A percentile compares a stretch with the other conserved stretches of the same genome.
Evolutionary conservation across 2,888 invertebrate genomes (phyloP).

Genomic region (Acanthosoma haemorrhoidale): DNA sequence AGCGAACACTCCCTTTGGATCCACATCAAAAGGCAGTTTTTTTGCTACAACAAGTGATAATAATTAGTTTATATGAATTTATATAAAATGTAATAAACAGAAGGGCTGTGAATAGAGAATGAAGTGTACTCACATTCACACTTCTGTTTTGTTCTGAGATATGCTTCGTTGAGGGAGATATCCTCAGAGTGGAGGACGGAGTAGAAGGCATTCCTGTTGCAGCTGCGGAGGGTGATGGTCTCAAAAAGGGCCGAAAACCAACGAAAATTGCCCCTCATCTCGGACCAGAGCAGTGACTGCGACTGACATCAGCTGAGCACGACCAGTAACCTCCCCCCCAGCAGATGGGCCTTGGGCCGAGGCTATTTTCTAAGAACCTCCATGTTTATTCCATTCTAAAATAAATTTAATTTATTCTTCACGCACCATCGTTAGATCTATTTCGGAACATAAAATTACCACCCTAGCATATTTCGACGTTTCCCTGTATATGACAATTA

Average conservation of each 20-base stretch:
- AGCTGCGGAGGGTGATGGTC: not conserved
- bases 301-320: not conserved
- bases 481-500: too few species aligned
- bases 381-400: not conserved
- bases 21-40: slow-evolving; percentile 80
- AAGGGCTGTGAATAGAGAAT: not conserved
- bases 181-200: slow-evolving; percentile 7
- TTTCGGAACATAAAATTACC: too few species aligned
- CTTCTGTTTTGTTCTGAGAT: slow-evolving; percentile 60
- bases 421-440: too few species aligned
- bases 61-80: not conserved
- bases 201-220: not conserved
- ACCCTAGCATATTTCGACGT: too few species aligned
- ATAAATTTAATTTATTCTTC: not conserved
- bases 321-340: slow-evolving; percentile 3
- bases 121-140: slow-evolving; percentile 61
- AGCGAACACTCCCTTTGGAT: slow-evolving; percentile 84
- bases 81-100: not conserved
- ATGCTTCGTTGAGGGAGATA: slow-evolving; percentile 52
- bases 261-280: not conserved
- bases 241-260: not conserved
- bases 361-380: not conserved
- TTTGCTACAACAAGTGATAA: slow-evolving; percentile 58
- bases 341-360: not conserved
- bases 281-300: not conserved